Evolutionary conservation across 2,113 vertebrate species (phyloP).

Genomic region (Coreoperca whiteheadi): DNA sequence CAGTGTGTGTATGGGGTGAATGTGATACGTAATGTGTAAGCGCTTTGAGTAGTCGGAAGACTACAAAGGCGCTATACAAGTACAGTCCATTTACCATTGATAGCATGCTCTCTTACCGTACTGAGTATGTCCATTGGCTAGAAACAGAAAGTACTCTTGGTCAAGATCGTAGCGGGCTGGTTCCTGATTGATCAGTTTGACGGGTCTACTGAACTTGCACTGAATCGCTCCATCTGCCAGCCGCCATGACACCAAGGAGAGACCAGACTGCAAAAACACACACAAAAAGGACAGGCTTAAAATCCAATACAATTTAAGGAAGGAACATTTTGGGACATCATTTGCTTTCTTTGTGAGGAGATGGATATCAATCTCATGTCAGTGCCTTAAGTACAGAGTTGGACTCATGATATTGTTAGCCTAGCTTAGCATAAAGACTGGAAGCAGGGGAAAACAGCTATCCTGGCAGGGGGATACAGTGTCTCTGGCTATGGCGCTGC

Average conservation of each 20-base stretch:
- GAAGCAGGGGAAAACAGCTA: neutral
- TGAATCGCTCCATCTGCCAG: slow-evolving; percentile 85
- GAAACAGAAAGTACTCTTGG: slow-evolving; percentile 87
- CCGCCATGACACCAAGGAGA: slow-evolving; percentile 86
- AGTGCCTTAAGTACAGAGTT: no score
- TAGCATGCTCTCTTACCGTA: slow-evolving; percentile 76
- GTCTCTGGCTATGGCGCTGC: neutral
- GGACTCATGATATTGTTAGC: neutral
- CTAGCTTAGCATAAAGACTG: no score
- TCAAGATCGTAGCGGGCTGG: slow-evolving; percentile 84
- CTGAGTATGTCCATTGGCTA: slow-evolving; percentile 83
- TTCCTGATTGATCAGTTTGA: slow-evolving; percentile 67
- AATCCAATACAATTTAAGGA: neutral
- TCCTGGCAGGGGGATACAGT: neutral
- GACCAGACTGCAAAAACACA: slow-evolving; percentile 44
- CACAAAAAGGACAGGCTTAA: neutral
- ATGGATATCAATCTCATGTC: neutral
- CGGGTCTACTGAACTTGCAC: slow-evolving; percentile 86
- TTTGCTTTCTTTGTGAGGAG: neutral
- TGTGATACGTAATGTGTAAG: no score
- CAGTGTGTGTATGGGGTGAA: no score
- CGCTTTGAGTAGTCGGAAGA: no score
- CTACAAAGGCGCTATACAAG: no score
- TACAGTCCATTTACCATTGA: no score
- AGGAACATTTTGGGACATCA: neutral